Percentiles rank a stretch among this genome's conserved stretches.
Evolutionary conservation across 1,140 invertebrate genomes (phyloP).

Genomic region (Drosophila chauvacae): DNA sequence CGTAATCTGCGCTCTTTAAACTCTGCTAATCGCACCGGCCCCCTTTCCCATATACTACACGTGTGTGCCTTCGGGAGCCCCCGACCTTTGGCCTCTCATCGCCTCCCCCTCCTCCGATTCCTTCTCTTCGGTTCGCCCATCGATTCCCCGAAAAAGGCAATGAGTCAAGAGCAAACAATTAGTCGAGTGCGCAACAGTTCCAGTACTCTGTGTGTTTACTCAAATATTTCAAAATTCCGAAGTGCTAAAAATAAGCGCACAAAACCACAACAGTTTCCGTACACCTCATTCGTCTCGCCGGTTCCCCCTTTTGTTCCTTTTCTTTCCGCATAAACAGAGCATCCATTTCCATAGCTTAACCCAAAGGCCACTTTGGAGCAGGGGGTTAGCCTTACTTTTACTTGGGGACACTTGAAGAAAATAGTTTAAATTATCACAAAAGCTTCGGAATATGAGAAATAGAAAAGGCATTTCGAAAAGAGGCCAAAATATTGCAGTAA

Average conservation of each 20-base stretch:
- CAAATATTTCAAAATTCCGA: conserved; percentile 32
- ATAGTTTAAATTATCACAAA: background rate
- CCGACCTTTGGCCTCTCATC: conserved; percentile 34
- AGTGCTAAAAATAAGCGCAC: conserved; percentile 44
- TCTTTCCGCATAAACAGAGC: conserved; percentile 32
- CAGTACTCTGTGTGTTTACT: conserved; percentile 29
- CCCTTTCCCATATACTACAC: conserved; percentile 20
- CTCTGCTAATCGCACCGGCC: conserved; percentile 23
- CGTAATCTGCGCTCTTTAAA: conserved; percentile 14
- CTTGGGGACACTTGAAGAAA: background rate
- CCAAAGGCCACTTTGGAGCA: conserved; percentile 5
- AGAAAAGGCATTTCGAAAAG: background rate
- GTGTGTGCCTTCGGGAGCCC: conserved; percentile 17
- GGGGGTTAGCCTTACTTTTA: conserved; percentile 6
- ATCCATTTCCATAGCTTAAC: conserved; percentile 45
- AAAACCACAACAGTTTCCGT: conserved; percentile 23
- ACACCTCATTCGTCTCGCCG: background rate
- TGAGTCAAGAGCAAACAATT: conserved; percentile 44
- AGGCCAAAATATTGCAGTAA: background rate
- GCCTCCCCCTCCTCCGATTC: background rate
- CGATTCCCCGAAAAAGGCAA: conserved; percentile 14
- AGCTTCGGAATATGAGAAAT: background rate
- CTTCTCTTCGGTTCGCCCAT: background rate
- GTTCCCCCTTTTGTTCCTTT: conserved; percentile 5
- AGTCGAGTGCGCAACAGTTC: conserved; percentile 40